phyloP scores from a whole-genome alignment of 2,113 vertebrate species.

The Xenopus laevis region DNA sequence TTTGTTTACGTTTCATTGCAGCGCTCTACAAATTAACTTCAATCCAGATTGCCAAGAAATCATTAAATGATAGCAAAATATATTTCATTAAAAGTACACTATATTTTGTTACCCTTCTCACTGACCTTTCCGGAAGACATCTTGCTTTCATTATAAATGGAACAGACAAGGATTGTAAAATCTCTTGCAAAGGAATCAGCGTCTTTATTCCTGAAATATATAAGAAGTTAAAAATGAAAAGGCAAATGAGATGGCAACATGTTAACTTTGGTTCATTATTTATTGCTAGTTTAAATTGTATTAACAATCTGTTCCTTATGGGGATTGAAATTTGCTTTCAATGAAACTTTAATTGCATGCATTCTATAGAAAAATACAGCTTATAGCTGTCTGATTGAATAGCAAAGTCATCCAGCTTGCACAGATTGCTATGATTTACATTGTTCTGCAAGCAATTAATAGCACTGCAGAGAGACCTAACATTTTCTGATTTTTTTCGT shows the following conservation, averaged over 20 bases:
- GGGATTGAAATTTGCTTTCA: slow-evolving; percentile 13
- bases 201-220: not conserved
- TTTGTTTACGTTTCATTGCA: slow-evolving; percentile 2
- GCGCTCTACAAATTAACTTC: slow-evolving; percentile 4
- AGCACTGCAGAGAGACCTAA: too few species aligned
- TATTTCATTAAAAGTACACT: slow-evolving; percentile 28
- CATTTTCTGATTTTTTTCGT: too few species aligned
- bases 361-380: not conserved
- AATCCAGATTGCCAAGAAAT: slow-evolving; percentile 28
- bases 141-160: slow-evolving; percentile 22
- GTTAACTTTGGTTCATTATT: slow-evolving; percentile 1
- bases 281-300: slow-evolving; percentile 14
- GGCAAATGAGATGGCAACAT: not conserved
- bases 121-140: slow-evolving; percentile 4
- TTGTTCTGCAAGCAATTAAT: not conserved
- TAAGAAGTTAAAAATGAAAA: not conserved
- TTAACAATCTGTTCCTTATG: slow-evolving; percentile 6
- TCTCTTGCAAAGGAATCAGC: not conserved
- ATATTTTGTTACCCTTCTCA: slow-evolving; percentile 3
- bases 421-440: not conserved
- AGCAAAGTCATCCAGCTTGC: not conserved
- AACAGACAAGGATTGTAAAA: slow-evolving; percentile 14
- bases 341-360: not conserved
- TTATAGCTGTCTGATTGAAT: too few species aligned
- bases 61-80: slow-evolving; percentile 16